Evolutionary conservation across 2,888 invertebrate species (phyloP).

Genomic region (Caprella mutica): DNA sequence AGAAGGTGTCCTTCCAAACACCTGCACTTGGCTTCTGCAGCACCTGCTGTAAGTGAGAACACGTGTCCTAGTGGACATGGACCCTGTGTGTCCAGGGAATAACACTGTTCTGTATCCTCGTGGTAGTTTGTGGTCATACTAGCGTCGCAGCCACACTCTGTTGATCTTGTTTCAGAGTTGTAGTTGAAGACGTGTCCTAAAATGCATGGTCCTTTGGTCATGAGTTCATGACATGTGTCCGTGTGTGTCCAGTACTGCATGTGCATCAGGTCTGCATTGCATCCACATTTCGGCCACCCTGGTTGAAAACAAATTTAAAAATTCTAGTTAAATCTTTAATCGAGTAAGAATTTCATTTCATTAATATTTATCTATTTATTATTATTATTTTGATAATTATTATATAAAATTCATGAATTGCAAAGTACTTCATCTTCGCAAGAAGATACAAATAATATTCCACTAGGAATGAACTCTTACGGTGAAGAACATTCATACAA

Average conservation of each 20-base stretch:
- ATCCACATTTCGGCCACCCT: conserved; percentile 36
- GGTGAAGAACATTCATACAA: too few species aligned
- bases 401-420: too few species aligned
- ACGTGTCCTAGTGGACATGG: conserved; percentile 34
- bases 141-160: conserved; percentile 56
- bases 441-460: too few species aligned
- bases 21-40: conserved; percentile 41
- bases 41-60: conserved; percentile 20
- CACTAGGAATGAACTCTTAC: too few species aligned
- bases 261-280: conserved; percentile 30
- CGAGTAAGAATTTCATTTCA: too few species aligned
- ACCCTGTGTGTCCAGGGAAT: conserved; percentile 34
- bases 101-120: conserved; percentile 44
- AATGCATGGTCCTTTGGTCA: conserved; percentile 66
- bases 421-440: too few species aligned
- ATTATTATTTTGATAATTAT: too few species aligned
- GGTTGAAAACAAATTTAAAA: conserved; percentile 35
- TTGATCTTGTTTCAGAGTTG: conserved; percentile 43
- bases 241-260: conserved; percentile 50
- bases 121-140: conserved; percentile 60
- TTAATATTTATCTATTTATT: too few species aligned
- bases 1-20: conserved; percentile 35
- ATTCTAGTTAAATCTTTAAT: neutral
- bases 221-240: conserved; percentile 67
- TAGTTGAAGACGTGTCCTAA: conserved; percentile 66